Evolutionary conservation across 2,888 invertebrate species (phyloP), one percentile per base, ranked within the genome.

Genomic region (Margaritifera margaritifera): DNA sequence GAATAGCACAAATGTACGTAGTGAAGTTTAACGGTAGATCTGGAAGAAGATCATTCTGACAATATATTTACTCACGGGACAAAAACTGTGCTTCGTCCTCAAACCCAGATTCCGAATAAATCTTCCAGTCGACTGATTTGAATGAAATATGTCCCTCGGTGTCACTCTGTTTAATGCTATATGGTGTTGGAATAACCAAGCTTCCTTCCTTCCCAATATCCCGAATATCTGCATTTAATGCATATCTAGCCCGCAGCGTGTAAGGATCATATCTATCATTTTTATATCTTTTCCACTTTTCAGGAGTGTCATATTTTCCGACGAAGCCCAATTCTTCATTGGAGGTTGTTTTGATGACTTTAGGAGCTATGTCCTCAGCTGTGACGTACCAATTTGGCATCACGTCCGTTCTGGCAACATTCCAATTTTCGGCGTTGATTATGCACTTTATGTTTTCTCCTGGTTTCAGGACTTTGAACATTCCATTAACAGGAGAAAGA

Each of bases 331-430:
- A 70, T 1, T 59, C 77, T 6, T 78, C 77, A 19, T 72, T 68
- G 3, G 51, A 71, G 11, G 85, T 83, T 63, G 69, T 77, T 15
- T 62, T 55, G 1, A 86, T 74, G 3, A 74, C 67, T 22, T 72
- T 69, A 6, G 84, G 74, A 4, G 22, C 53, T 68, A 81, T 73
- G 1, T 81, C 82, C 11, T 76, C 71, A 1, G 80, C 75, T 4
- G 73, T 70, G 24, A 80, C 76, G 54, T 77, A 80, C 84, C 84
- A 84, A 69, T 84, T 83, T 5, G 80, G 82, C 74, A 83, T 75
- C 8, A 66, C 58, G 70, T 83, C 84, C 0, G 81, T 79, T n/a
- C 78, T 66, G 0, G 80, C 57, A 1, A 80, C 75, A 15, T 69
- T 75, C 80, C 80, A 83, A 24, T 63, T 27, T 52, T 62, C 60